Evolutionary conservation across 1,140 invertebrate species (phyloP), one percentile per base, ranked within the genome.

Genomic region (Pseudomyrmex flavicornis): DNA sequence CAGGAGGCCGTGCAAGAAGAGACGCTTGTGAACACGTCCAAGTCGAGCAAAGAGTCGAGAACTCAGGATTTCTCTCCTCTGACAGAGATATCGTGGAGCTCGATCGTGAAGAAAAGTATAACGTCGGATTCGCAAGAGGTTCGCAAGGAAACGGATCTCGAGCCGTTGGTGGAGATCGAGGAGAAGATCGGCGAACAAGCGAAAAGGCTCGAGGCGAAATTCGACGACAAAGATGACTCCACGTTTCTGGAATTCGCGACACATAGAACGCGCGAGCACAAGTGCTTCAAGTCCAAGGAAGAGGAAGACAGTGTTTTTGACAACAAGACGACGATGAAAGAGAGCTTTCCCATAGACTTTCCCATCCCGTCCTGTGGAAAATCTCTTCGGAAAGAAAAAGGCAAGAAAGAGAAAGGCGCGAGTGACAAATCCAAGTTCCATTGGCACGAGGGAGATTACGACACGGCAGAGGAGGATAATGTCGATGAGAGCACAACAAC

Each of bases 71-170:
- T 54, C 17, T 50, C 68, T 1, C 17, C n/a, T 35, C 5, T 35
- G 2, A 2, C 50, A 0, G 88, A 89, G 22, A 52, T 70, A 63
- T 90, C 87, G 0, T 93, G 91, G 92, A 92, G 90, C n/a, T 91
- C 86, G 0, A 52, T 93, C 0, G 85, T 91, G 0, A 90, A 87
- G 82, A 84, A 90, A 62, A 62, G 88, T 70, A 54, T 65, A 20
- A 83, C 61, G 1, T 20, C 76, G 0, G 88, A 91, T 48, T 70
- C 35, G 62, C 58, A 70, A 10, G 80, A 70, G 20, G 7, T 17
- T 0, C 50, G 61, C 4, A 86, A 76, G 8, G 89, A 92, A 10
- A 50, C 50, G 0, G 68, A 82, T 4, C 17, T 63, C 0, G 77
- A 84, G 2, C 63, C 54, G 0, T 44, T 74, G 15, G 26, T 56